Base-by-base conservation (phyloP, 2,113 vertebrate species). In the Microcebus lehilahytsara region DNA sequence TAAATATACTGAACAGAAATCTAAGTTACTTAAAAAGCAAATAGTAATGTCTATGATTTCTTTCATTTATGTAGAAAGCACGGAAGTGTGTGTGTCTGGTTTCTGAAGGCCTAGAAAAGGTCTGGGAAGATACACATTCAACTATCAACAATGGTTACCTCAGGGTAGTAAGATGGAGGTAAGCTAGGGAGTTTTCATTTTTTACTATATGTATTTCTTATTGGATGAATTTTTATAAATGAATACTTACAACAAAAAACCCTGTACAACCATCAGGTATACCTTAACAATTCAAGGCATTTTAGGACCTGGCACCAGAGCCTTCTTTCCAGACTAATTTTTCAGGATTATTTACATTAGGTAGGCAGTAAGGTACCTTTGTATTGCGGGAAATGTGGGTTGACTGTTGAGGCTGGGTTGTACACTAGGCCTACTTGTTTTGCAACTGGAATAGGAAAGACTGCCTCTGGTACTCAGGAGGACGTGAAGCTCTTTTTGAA, bases 351-450 rank as follows among this genome's bases (percentile, higher is more conserved):
- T 30, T 94, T 96, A 95, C 78, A 89, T 78, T 74, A 92, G 58
- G 72, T 58, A 67, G 84, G 85, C 5, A 7, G 69, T 91, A 62
- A 90, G 30, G 25, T 58, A 60, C 71, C 92, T 96, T 80, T 14
- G 17, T 92, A 42, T 92, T 42, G 95, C 74, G 42, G 34, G 67
- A 89, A 93, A 94, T 0, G 11, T 74, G 72, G 23, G n/a, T 60
- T 96, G 85, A 85, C 17, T 77, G 20, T 25, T 95, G 71, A 94
- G 97, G 94, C 53, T 89, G 80, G 94, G 85, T 93, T 30, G 22
- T 64, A 56, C 56, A 66, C 67, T 60, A 46, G 91, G 62, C 46
- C 75, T 90, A 51, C 66, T 22, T 77, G 79, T 72, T 95, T 94
- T 93, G n/a, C 67, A 89, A 93, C 53, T 72, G 37, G 62, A 89